A percentile compares a stretch with the other conserved stretches of the same genome.
These are phyloP conservation scores for Athalia cordata DNA, from an alignment of 2,888 invertebrate genomes.

Conservation along the genomic window DNA sequence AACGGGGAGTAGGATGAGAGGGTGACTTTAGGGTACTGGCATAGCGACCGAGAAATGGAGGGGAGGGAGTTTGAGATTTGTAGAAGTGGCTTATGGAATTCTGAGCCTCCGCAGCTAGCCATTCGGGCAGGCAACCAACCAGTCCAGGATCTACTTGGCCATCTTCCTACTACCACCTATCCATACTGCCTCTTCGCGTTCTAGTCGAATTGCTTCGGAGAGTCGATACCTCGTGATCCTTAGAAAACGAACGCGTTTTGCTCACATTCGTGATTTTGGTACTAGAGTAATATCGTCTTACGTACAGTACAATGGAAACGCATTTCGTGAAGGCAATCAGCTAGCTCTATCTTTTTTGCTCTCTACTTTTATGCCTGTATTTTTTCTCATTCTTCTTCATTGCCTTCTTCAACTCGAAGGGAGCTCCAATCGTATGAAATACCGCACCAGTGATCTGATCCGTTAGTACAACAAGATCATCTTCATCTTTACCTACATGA, in stretches of 20 bases:
- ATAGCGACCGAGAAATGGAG: not conserved
- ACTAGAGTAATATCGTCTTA: not conserved
- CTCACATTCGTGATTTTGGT: slow-evolving; percentile 50
- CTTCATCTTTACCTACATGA: not conserved
- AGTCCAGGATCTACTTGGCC: slow-evolving; percentile 5
- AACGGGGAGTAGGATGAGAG: slow-evolving; percentile 7
- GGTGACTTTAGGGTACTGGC: slow-evolving; percentile 23
- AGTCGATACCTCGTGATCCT: slow-evolving; percentile 36
- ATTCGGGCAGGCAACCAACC: slow-evolving; percentile 7
- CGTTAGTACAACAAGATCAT: not conserved
- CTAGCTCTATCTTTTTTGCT: slow-evolving; percentile 20
- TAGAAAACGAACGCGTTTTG: not conserved
- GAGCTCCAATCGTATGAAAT: not conserved
- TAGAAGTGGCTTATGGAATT: slow-evolving; percentile 53
- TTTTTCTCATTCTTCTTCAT: not conserved
- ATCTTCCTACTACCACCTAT: slow-evolving; percentile 4
- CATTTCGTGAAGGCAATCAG: not conserved
- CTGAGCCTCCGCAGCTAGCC: slow-evolving; percentile 41
- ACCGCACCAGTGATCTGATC: not conserved
- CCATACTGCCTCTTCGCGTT: slow-evolving; percentile 1
- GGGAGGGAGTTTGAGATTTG: slow-evolving; percentile 43
- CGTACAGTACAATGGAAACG: not conserved
- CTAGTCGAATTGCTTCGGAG: not conserved
- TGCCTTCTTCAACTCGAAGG: slow-evolving; percentile 1
- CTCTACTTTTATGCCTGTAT: slow-evolving; percentile 12